These are phyloP conservation scores for Ormyrus rosae DNA, from an alignment of 2,888 invertebrate species.

Conservation along the genomic window DNA sequence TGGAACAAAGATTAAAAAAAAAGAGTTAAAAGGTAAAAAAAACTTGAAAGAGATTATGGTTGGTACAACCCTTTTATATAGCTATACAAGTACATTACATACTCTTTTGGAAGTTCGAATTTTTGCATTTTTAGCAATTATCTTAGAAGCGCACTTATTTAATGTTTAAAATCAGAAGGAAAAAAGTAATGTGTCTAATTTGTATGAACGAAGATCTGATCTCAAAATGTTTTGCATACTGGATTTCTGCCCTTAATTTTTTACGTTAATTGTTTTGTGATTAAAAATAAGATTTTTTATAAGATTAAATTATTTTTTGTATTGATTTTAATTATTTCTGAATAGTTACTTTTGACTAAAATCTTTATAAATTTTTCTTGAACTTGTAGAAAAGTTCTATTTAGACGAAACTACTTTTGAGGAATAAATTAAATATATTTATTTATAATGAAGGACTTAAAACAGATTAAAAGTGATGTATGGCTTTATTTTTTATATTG, in stretches of 20 bases:
- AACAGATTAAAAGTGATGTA: neutral
- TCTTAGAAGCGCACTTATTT: slow-evolving; percentile 18
- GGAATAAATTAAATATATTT: neutral
- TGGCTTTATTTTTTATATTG: neutral
- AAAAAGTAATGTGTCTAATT: slow-evolving; percentile 12
- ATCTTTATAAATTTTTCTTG: neutral
- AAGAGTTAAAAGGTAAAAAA: neutral
- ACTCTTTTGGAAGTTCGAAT: slow-evolving; percentile 32
- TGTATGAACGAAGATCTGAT: slow-evolving; percentile 23
- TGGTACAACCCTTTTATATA: slow-evolving; percentile 27
- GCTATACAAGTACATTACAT: slow-evolving; percentile 18
- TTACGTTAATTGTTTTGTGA: neutral
- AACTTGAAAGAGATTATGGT: neutral
- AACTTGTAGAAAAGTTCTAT: neutral
- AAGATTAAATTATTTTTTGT: neutral
- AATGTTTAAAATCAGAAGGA: neutral
- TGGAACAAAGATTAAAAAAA: slow-evolving; percentile 28
- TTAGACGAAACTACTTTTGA: neutral
- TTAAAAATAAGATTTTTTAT: no score
- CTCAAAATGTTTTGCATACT: slow-evolving; percentile 6
- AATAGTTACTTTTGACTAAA: neutral
- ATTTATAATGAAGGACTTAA: neutral
- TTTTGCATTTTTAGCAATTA: slow-evolving; percentile 29
- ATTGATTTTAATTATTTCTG: neutral
- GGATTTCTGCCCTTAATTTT: slow-evolving; percentile 18